These are phyloP conservation scores for Hippocampus abdominalis DNA, from an alignment of 2,113 vertebrate genomes.

Conservation along the genomic window DNA sequence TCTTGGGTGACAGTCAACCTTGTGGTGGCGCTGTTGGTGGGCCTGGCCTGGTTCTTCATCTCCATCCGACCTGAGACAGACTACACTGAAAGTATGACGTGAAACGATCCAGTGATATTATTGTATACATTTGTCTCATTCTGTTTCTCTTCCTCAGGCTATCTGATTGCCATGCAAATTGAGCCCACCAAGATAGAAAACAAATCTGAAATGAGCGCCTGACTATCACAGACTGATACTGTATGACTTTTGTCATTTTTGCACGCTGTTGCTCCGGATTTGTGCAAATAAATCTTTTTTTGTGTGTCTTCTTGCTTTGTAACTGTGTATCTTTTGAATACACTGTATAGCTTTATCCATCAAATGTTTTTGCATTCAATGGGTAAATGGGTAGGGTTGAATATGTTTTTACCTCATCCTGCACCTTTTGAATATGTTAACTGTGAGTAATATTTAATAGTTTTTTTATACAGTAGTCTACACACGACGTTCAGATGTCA, in stretches of 20 bases:
- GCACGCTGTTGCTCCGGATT: conserved; percentile 36
- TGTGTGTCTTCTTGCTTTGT: conserved; percentile 32
- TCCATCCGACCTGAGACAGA: conserved; percentile 82
- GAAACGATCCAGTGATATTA: not conserved
- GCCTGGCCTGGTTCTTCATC: conserved; percentile 87
- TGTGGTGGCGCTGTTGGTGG: conserved; percentile 85
- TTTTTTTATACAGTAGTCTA: not conserved
- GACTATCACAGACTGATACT: conserved; percentile 23
- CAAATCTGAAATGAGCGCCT: conserved; percentile 70
- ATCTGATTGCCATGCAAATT: conserved; percentile 80
- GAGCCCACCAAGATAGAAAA: conserved; percentile 73
- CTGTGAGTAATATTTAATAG: too few relatives aligned
- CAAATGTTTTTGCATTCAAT: not conserved
- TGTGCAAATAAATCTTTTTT: not conserved
- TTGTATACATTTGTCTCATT: not conserved
- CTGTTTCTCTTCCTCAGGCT: conserved; percentile 55
- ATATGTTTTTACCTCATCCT: too few relatives aligned
- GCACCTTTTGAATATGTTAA: too few relatives aligned
- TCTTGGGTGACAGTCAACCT: conserved; percentile 92
- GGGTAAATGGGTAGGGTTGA: not conserved
- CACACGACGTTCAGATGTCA: too few relatives aligned
- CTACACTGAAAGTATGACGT: conserved; percentile 81
- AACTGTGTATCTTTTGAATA: conserved; percentile 24
- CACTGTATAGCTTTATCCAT: not conserved
- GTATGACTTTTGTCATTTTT: conserved; percentile 18